Base-by-base conservation (phyloP, 2,797 vertebrate species). In the Gymnothorax reevesii region DNA sequence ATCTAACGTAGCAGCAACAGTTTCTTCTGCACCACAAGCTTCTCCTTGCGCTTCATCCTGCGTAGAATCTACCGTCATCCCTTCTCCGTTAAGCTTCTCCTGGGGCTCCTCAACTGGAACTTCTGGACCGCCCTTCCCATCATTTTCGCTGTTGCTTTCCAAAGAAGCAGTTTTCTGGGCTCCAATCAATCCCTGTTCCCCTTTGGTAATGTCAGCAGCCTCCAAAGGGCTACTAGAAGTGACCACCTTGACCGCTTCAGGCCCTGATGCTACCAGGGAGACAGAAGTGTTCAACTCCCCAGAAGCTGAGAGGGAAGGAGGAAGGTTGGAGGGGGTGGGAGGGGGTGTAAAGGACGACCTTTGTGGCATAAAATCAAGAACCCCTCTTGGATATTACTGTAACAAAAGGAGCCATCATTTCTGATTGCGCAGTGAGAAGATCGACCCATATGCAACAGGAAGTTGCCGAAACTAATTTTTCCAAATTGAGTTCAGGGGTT, bases 271-370 rank as follows among this genome's bases (percentile, higher is more conserved):
- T 89, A 90, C 90, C 88, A 90, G 89, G 88, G 92, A 79, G 77
- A 90, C 88, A 88, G 91, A 88, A 86, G 89, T 73, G 69, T 87
- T 89, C 86, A 91, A 90, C 85, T 90, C 92, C 89, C 90, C 92
- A 84, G 91, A 86, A 91, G 91, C 90, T 92, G 89, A 85, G 82
- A 57, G 89, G 80, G 86, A 77, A 88, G 84, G 89, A 91, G 90
- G 88, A 91, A 83, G 89, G 87, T 60, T 89, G 88, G 82, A 57
- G 86, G 85, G 88, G 7, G 25, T 85, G 85, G 85, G 80, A 86
- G 84, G 49, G 9, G 64, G 73, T 54, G 33, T n/a, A 62, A 20
- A 79, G 54, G 69, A 85, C 6, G 66, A n/a, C 49, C 80, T 88
- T 83, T 86, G 80, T 83, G 82, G 59, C 79, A 87, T 57, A 83